A percentile compares a stretch with the other conserved stretches of the same genome.
Conservation (phyloP, 2,888 invertebrate species). For the Himalopsyche japonica region DNA sequence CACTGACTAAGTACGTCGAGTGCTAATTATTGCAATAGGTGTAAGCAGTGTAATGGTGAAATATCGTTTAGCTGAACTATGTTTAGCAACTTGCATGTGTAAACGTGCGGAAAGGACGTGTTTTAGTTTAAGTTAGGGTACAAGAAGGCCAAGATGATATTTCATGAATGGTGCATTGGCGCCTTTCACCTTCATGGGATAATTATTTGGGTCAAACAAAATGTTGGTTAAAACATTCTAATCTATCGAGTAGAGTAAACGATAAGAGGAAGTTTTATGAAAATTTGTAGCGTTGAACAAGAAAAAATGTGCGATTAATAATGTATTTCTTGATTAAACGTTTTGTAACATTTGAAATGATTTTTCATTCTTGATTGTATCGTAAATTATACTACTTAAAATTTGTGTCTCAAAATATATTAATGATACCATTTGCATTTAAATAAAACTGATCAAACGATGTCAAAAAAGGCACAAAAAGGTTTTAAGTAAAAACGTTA, state of each 20-base stretch:
- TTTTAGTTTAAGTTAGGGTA: neutral
- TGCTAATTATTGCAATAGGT: neutral
- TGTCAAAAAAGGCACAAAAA: too few species aligned
- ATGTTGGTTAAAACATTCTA: neutral
- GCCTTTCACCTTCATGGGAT: neutral
- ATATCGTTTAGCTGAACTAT: neutral
- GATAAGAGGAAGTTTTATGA: neutral
- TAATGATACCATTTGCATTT: too few species aligned
- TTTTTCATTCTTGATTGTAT: too few species aligned
- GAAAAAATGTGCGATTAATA: too few species aligned
- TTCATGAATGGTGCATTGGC: neutral
- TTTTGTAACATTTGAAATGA: too few species aligned
- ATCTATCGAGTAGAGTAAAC: neutral
- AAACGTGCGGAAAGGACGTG: constrained; percentile 1
- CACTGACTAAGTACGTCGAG: neutral
- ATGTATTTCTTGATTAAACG: too few species aligned
- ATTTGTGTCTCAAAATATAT: too few species aligned
- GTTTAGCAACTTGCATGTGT: neutral
- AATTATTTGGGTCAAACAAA: neutral
- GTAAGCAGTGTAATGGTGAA: neutral
- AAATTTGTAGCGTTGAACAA: too few species aligned
- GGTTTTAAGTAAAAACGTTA: too few species aligned
- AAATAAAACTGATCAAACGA: too few species aligned
- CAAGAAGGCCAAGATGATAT: neutral
- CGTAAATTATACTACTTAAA: too few species aligned